phyloP scores from a whole-genome alignment of 2,113 vertebrate species.

The Pholis gunnellus region DNA sequence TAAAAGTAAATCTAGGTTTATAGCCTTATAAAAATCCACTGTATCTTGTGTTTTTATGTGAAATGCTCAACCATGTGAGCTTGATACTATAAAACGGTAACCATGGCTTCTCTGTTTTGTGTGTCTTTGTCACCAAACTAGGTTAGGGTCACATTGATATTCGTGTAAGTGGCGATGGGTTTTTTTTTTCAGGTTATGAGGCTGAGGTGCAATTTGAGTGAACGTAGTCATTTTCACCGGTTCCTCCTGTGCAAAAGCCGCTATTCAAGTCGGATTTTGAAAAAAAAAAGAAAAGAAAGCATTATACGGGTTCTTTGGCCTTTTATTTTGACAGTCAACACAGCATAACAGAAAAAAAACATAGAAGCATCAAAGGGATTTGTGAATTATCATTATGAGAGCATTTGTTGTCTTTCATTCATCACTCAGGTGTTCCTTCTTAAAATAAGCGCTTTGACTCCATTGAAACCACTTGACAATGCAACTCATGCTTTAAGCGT shows the following conservation, averaged over 20 bases:
- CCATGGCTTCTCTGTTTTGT: constrained; percentile 4
- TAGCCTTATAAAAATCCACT: constrained; percentile 3
- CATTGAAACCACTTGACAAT: constrained; percentile 1
- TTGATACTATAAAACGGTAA: neutral
- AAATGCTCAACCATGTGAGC: neutral
- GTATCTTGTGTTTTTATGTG: constrained; percentile 14
- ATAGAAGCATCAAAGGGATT: neutral
- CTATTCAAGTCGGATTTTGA: neutral
- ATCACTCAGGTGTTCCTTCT: constrained; percentile 29
- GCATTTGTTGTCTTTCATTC: constrained; percentile 13
- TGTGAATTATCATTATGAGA: neutral
- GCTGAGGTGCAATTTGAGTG: constrained; percentile 1
- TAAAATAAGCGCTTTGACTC: constrained; percentile 14
- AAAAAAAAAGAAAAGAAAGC: neutral
- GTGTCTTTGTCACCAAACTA: constrained; percentile 5
- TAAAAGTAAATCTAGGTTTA: neutral
- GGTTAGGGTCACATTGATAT: constrained; percentile 1
- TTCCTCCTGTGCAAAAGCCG: constrained; percentile 4
- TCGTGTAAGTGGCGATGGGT: neutral
- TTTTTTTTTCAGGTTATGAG: neutral
- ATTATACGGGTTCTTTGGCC: neutral
- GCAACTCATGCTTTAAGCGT: neutral
- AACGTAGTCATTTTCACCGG: neutral
- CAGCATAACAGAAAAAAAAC: neutral
- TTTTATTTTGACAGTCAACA: neutral